Percentiles rank a stretch among this genome's conserved stretches.
phyloP scores from a whole-genome alignment of 1,140 invertebrate genomes.

The Orchesella cincta region DNA sequence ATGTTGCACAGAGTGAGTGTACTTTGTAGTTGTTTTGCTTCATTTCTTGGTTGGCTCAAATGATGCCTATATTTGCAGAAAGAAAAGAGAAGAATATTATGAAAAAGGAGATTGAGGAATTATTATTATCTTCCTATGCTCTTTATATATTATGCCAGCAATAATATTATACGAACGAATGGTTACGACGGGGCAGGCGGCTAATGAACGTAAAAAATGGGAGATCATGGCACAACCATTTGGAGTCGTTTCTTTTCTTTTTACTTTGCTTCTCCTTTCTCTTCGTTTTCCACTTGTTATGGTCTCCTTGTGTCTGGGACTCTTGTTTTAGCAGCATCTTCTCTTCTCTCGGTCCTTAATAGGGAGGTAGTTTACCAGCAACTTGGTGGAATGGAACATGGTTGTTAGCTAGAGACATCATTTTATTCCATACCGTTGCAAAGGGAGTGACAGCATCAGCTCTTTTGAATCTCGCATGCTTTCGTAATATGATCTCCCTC shows the following conservation, averaged over 20 bases:
- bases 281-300: neutral
- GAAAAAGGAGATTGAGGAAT: slow-evolving; percentile 31
- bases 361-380: no score
- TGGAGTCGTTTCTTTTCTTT: slow-evolving; percentile 28
- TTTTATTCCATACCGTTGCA: no score
- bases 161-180: slow-evolving; percentile 22
- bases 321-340: no score
- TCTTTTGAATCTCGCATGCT: no score
- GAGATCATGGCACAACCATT: slow-evolving; percentile 33
- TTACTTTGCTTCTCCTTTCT: neutral
- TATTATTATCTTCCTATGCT: slow-evolving; percentile 27
- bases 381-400: no score
- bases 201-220: slow-evolving; percentile 44
- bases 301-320: slow-evolving; percentile 4
- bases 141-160: neutral
- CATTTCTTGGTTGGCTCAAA: no score
- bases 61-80: neutral
- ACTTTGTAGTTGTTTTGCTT: no score
- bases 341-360: no score
- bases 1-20: no score
- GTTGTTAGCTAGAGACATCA: no score
- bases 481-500: no score
- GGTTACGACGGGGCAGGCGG: slow-evolving; percentile 23
- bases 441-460: no score
- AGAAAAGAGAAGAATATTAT: slow-evolving; percentile 21